phyloP scores from a whole-genome alignment of 2,797 vertebrate genomes.

The Bradypus variegatus region DNA sequence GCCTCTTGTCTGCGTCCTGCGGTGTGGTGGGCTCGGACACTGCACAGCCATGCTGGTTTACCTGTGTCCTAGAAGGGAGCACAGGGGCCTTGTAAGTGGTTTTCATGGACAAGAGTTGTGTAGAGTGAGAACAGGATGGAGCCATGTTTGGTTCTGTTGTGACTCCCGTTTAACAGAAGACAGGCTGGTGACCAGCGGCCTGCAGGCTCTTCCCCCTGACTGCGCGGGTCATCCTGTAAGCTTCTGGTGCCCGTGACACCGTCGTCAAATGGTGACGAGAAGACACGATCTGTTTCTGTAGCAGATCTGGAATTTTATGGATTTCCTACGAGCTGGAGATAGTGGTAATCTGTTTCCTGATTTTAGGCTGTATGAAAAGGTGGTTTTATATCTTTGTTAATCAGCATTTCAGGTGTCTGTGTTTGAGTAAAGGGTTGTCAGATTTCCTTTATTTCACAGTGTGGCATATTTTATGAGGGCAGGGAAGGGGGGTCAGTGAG shows the following conservation, averaged over 20 bases:
- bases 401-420: background rate
- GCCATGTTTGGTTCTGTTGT: background rate
- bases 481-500: background rate
- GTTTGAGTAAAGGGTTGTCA: background rate
- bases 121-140: background rate
- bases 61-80: background rate
- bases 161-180: background rate
- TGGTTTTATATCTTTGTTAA: background rate
- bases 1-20: background rate
- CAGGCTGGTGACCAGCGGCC: background rate
- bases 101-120: background rate
- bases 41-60: background rate
- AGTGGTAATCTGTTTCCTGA: background rate
- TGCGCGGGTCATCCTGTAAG: background rate
- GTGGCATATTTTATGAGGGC: background rate
- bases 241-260: background rate
- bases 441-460: background rate
- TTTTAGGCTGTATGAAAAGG: background rate
- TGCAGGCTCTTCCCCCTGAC: background rate
- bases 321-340: background rate
- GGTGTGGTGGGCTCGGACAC: background rate
- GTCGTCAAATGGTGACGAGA: background rate
- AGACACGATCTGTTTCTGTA: no score
- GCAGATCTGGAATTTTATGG: background rate
- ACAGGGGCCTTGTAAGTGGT: background rate